phyloP scores from a whole-genome alignment of 2,888 invertebrate genomes.

The Caenorhabditis panamensis region DNA sequence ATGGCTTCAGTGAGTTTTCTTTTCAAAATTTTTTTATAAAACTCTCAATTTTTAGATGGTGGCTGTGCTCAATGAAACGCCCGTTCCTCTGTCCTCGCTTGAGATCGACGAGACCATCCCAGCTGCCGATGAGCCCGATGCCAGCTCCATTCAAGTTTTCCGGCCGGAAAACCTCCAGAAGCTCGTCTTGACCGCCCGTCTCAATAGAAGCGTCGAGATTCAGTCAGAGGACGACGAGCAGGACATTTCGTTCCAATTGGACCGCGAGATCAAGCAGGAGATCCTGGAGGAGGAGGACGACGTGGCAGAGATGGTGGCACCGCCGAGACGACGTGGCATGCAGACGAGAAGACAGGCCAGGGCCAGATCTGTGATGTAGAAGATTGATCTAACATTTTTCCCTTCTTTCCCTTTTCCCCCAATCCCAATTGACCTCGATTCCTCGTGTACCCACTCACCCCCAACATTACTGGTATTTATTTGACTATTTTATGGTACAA shows the following conservation, averaged over 20 bases:
- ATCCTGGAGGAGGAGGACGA: conserved; percentile 2
- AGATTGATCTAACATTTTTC: too few relatives aligned
- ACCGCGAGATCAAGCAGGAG: not conserved
- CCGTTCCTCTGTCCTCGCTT: not conserved
- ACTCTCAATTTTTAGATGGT: conserved; percentile 4
- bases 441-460: too few relatives aligned
- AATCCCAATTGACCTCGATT: too few relatives aligned
- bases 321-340: not conserved
- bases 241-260: not conserved
- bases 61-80: not conserved
- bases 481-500: too few relatives aligned
- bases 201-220: conserved; percentile 23
- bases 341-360: conserved; percentile 1
- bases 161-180: not conserved
- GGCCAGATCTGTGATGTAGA: not conserved
- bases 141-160: too few relatives aligned
- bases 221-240: conserved; percentile 23
- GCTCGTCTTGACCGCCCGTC: not conserved
- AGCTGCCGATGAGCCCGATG: not conserved
- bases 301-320: not conserved
- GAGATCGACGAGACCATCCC: conserved; percentile 22
- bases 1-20: conserved; percentile 20
- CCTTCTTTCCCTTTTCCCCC: too few relatives aligned
- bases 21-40: not conserved
- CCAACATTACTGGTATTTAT: too few relatives aligned